phyloP scores from a whole-genome alignment of 2,797 vertebrate species.

The Poecilia gillii region DNA sequence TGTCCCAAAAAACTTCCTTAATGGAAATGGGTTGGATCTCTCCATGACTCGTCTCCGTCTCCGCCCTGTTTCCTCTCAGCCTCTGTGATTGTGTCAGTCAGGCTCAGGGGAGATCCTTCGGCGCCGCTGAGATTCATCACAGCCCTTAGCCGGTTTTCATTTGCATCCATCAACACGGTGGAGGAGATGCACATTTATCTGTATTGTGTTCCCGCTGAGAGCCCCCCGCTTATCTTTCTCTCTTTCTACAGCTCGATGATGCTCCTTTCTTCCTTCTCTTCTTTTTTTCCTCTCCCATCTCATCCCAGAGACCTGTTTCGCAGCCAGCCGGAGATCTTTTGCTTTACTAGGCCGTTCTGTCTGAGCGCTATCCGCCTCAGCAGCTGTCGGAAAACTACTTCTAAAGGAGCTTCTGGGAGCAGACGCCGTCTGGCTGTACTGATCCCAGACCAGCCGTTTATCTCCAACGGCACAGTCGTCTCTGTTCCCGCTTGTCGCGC shows the following conservation, averaged over 20 bases:
- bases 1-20: conserved; percentile 38
- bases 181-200: conserved; percentile 5
- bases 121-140: conserved; percentile 45
- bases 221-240: conserved; percentile 44
- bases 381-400: conserved; percentile 63
- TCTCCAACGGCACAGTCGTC: conserved; percentile 57
- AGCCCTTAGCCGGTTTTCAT: conserved; percentile 67
- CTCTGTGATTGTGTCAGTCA: conserved; percentile 18
- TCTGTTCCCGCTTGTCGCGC: conserved; percentile 11
- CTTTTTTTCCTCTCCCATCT: conserved; percentile 39
- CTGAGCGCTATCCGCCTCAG: conserved; percentile 53
- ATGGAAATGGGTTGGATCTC: conserved; percentile 71
- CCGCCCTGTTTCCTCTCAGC: conserved; percentile 30
- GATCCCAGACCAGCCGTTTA: conserved; percentile 67
- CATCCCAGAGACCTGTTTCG: conserved; percentile 58
- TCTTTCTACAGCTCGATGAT: conserved; percentile 33
- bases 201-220: conserved; percentile 37
- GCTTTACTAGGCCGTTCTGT: conserved; percentile 36
- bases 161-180: conserved; percentile 51
- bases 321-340: conserved; percentile 43
- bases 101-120: conserved; percentile 51
- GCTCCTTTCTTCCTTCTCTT: conserved; percentile 27
- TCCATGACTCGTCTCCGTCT: conserved; percentile 52
- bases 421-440: conserved; percentile 28
- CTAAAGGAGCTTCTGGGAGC: conserved; percentile 51